Percentiles rank a stretch among this genome's conserved stretches.
Conservation (phyloP, 2,888 invertebrate species). For the Gortyna flavago region DNA sequence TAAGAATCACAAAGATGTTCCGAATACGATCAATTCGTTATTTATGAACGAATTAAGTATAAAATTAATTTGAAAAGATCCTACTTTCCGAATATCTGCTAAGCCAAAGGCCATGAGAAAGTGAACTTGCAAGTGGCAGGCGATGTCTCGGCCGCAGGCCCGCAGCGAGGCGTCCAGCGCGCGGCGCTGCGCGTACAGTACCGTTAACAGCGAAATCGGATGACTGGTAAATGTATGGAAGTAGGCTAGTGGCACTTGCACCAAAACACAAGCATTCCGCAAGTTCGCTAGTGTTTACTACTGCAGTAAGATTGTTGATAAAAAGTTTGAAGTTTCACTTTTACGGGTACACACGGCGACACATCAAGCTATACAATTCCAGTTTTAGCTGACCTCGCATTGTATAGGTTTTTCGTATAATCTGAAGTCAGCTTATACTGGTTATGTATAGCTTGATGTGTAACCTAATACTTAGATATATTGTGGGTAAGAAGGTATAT, state of each 20-base stretch:
- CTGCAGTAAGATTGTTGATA: conserved; percentile 20
- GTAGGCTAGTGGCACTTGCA: conserved; percentile 81
- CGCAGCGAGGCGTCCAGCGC: conserved; percentile 50
- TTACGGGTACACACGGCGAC: conserved; percentile 14
- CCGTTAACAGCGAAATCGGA: conserved; percentile 87
- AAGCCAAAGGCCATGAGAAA: conserved; percentile 80
- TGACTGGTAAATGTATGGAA: conserved; percentile 80
- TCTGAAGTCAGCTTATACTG: no score
- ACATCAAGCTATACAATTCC: no score
- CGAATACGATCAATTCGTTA: conserved; percentile 8
- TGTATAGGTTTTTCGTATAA: no score
- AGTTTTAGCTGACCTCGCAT: no score
- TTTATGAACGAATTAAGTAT: conserved; percentile 36
- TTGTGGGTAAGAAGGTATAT: no score
- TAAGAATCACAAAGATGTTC: conserved; percentile 14
- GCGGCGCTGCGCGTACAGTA: conserved; percentile 66
- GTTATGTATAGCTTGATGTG: no score
- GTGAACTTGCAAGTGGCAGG: conserved; percentile 73
- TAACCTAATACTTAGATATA: no score
- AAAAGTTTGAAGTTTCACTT: conserved; percentile 45
- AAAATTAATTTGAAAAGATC: conserved; percentile 35
- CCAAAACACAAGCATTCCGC: conserved; percentile 59
- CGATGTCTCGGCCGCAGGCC: conserved; percentile 49
- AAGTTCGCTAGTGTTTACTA: conserved; percentile 43
- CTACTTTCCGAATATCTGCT: conserved; percentile 55